Base-by-base conservation (phyloP, 2,113 vertebrate genomes). In the Phrynocephalus versicolor region DNA sequence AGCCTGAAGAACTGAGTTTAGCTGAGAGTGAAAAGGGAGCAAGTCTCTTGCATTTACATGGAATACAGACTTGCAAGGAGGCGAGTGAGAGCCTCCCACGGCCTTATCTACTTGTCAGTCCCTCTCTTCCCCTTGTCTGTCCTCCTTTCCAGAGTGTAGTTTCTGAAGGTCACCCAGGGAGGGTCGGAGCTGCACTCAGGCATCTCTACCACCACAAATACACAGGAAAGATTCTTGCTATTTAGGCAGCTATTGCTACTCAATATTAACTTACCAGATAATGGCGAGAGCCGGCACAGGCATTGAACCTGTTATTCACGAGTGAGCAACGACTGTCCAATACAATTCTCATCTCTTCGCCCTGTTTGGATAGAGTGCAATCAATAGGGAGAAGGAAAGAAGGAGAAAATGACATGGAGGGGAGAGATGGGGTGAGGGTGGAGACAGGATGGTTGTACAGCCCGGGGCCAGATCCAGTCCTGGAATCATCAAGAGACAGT, bases 281-380 rank as follows among this genome's bases (percentile, higher is more conserved):
- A 96, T 96, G 94, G 94, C 80, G 85, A 93, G 92, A 92, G 95
- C 94, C 93, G 89, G 85, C 88, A 91, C 93, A 91, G 94, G 94
- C 69, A 58, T 94, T 96, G 96, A 97, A 96, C 96, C 93, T 88
- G 94, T 97, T 97, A 96, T 90, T 97, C 92, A 96, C 95, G 96
- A 96, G 90, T 97, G 97, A 97, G 94, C 95, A 95, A 93, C 94
- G 86, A 81, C 97, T 95, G 96, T 97, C 97, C 94, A 94, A 94
- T 95, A 92, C 91, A 90, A 97, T 97, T 94, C 93, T 88, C 93
- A 92, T 97, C 96, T 95, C 89, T 93, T 88, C 71, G 79, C 92
- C 94, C 93, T 84, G 89, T 95, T 94, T 92, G 92, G 89, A 92
- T 85, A 67, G 84, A 88, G 73, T 60, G 79, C 82, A 94, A 97